These are phyloP conservation scores for Diorhabda sublineata DNA, from an alignment of 1,140 invertebrate genomes.

Conservation along the genomic window DNA sequence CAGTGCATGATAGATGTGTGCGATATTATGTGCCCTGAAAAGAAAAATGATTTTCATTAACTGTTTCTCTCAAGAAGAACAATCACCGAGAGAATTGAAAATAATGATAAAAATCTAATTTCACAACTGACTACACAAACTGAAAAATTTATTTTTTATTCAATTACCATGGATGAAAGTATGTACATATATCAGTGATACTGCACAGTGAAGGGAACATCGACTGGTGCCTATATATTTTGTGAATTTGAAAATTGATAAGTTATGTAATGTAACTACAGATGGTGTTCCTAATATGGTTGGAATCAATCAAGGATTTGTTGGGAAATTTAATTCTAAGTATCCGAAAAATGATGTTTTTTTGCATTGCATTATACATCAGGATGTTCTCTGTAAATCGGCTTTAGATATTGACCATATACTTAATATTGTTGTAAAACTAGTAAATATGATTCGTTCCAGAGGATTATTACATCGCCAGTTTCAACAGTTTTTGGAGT, in stretches of 20 bases:
- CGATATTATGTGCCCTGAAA: constrained; percentile 13
- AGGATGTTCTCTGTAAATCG: not conserved
- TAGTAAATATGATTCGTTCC: constrained; percentile 4
- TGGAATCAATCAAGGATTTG: not conserved
- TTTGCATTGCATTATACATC: not conserved
- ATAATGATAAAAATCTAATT: constrained; percentile 25
- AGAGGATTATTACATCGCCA: constrained; percentile 1
- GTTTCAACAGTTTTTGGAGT: constrained; percentile 2
- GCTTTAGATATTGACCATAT: not conserved
- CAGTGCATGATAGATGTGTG: constrained; percentile 7
- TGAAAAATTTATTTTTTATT: not conserved
- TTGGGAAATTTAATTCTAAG: not conserved
- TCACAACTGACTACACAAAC: not conserved
- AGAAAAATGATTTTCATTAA: constrained; percentile 24
- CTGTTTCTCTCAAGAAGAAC: constrained; percentile 37
- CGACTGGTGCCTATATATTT: not conserved
- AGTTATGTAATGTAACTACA: constrained; percentile 7
- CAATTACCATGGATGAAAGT: not conserved
- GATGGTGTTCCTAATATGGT: constrained; percentile 8
- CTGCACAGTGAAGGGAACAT: not conserved
- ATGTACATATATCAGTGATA: not conserved
- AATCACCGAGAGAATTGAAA: constrained; percentile 36
- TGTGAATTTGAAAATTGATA: not conserved
- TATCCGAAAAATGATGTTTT: not conserved
- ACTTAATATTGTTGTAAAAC: constrained; percentile 8